phyloP scores from a whole-genome alignment of 2,113 vertebrate species.

The Mormyrus iriodes region DNA sequence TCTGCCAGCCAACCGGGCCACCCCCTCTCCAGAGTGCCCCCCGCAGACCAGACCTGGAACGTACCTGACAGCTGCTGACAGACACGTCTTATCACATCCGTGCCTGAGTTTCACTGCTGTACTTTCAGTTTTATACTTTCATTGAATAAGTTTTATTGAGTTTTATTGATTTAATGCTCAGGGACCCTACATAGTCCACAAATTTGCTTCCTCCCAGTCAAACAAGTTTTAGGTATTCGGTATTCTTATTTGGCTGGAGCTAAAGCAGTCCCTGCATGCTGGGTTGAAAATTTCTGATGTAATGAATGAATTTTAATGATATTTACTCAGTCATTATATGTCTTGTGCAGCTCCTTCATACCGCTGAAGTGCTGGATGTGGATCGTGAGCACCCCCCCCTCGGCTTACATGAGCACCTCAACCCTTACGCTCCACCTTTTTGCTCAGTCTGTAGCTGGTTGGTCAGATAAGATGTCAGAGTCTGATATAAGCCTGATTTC shows the following conservation, averaged over 20 bases:
- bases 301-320: neutral
- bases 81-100: neutral
- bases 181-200: no score
- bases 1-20: neutral
- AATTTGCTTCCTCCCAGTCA: neutral
- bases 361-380: neutral
- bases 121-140: neutral
- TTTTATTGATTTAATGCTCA: neutral
- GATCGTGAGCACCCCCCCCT: neutral
- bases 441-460: neutral
- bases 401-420: neutral
- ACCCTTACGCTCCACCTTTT: neutral
- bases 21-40: neutral
- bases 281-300: neutral
- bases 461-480: neutral
- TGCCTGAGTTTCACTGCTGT: neutral
- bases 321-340: neutral
- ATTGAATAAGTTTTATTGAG: neutral
- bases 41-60: neutral
- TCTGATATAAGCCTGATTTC: neutral
- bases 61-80: neutral
- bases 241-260: no score
- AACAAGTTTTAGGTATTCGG: neutral
- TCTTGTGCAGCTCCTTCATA: neutral
- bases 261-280: neutral